A percentile compares a stretch with the other conserved stretches of the same genome.
These are phyloP conservation scores for Drosophila eugracilis DNA, from an alignment of 1,140 invertebrate genomes.

Conservation along the genomic window DNA sequence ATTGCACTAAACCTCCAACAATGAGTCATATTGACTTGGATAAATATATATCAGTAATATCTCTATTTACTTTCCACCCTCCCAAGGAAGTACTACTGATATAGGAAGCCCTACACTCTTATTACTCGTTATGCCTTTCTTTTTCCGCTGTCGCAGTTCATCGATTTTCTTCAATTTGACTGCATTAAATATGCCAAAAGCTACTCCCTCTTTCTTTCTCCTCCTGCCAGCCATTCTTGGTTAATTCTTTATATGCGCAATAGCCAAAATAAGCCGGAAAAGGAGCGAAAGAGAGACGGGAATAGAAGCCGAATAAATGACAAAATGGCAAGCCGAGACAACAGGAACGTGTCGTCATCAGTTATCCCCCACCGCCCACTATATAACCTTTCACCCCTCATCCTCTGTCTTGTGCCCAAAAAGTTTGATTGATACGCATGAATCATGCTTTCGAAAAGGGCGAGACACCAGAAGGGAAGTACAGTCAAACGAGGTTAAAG, in stretches of 20 bases:
- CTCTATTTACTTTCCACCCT: conserved; percentile 13
- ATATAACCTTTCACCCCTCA: conserved; percentile 16
- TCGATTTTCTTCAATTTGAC: conserved; percentile 60
- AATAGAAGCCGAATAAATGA: conserved; percentile 52
- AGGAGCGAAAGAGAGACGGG: conserved; percentile 22
- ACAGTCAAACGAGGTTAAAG: conserved; percentile 8
- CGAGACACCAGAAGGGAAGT: conserved; percentile 33
- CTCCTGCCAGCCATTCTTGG: background rate
- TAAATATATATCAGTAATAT: conserved; percentile 6
- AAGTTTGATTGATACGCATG: conserved; percentile 77
- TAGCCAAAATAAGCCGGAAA: conserved; percentile 27
- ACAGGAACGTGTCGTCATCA: conserved; percentile 23
- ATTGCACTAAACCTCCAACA: background rate
- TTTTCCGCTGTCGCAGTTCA: conserved; percentile 43
- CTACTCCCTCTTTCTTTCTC: background rate
- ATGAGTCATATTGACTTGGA: conserved; percentile 22
- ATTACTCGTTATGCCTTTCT: conserved; percentile 15
- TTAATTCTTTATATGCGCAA: conserved; percentile 30
- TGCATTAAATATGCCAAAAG: conserved; percentile 56
- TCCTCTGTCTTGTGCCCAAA: conserved; percentile 35
- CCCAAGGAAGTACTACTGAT: conserved; percentile 6
- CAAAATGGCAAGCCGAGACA: conserved; percentile 47
- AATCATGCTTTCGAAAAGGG: conserved; percentile 44
- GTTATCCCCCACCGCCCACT: conserved; percentile 8
- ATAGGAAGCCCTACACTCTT: conserved; percentile 38